Base-by-base conservation (phyloP, 2,797 vertebrate species). In the Eurystomus glaucurus region DNA sequence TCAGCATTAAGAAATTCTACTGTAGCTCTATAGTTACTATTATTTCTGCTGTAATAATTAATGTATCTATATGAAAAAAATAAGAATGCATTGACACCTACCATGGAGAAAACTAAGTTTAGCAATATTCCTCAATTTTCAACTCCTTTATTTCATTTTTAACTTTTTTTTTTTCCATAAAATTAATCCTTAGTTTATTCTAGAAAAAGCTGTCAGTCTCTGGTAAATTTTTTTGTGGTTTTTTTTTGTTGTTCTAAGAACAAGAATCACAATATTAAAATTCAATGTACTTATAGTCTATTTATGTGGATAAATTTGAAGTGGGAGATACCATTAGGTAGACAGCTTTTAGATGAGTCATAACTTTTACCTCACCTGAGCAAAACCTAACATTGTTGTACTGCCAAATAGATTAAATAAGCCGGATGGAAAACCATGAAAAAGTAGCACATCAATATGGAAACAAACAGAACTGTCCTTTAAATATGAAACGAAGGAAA, bases 391-490 rank as follows among this genome's bases (percentile, higher is more conserved):
- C 51, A 35, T 1, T n/a, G 60, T 55, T 89, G 14, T 14, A 28
- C 29, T 45, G 33, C 25, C 57, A 89, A 50, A 66, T 4, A 66
- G 35, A 82, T 68, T 52, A 82, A 92, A 85, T 39, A 72, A 51
- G 35, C 33, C 77, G 39, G 82, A 79, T 18, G 22, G 33, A 62
- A 92, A 84, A 35, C 60, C 64, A 54, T n/a, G 35, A 79, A 87
- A 69, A 93, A 92, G 55, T 8, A 82, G 64, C 39, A 60, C 62
- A 68, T 85, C 70, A 66, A 61, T 50, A 68, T 19, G 84, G 71
- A 95, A 95, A 81, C 60, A 93, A 89, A 78, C 60, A 92, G 76
- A 94, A 72, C 35, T 31, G 35, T 37, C 33, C 64, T 82, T 94
- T 87, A 90, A 91, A 90, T 92, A 94, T 46, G 71, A 81, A 95